Evolutionary conservation across 2,888 invertebrate genomes (phyloP), one percentile per base, ranked within the genome.

Genomic region (Sesia bembeciformis): DNA sequence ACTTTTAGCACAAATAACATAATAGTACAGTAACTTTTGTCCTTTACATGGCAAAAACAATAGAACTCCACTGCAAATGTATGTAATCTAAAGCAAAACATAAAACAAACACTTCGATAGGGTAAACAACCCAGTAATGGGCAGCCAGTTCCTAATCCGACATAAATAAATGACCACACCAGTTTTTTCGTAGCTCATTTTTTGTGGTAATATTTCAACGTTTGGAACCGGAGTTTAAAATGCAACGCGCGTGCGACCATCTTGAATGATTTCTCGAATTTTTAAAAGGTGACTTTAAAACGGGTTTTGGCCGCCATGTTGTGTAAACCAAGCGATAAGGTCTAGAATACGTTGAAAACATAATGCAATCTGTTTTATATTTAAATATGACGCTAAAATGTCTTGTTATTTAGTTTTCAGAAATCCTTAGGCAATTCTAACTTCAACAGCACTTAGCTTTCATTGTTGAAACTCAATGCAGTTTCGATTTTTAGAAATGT

Each of bases 51-150:
- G 23, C 23, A 23, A 23, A 23, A 23, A 23, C 23, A 23, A 1
- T 1, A 23, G 23, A 23, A 23, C 23, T 23, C 23, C 23, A 23
- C 23, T 23, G 23, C 23, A 23, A 23, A 23, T 23, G 2, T 23
- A 1, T 23, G 23, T 23, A 23, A 23, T 23, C 1, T 23, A 23
- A 23, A 23, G 23, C 23, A 23, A 23, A 23, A 23, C 23, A 23
- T 23, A 23, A 46, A 46, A n/a, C 46, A 46, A 46, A 46, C 46
- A 46, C n/a, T 7, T 46, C 8, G 23, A 8, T 46, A 40, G 23
- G 40, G 52, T 52, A 52, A 51, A 51, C 40, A 51, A 51, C 40
- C 51, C 40, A 40, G 40, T 52, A 52, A 52, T 52, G 40, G 51
- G 40, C 4, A 39, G 52, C 40, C 40, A 8, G 40, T 52, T 52